Conservation (phyloP, 2,888 invertebrate species). For the Microctonus hyperodae region DNA sequence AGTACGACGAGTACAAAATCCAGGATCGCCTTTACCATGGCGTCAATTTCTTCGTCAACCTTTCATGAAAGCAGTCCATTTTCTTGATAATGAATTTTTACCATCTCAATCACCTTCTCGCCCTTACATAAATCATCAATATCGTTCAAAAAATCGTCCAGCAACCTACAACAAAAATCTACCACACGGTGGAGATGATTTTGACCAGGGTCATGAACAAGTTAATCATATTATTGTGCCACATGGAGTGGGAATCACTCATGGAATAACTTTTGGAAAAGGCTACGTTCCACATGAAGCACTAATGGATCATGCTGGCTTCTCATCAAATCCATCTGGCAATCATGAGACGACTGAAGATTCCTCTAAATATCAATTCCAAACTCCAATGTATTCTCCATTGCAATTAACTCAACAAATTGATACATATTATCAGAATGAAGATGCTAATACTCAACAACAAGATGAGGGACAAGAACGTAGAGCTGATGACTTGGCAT, state of each 20-base stretch:
- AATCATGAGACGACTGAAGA: slow-evolving; percentile 4
- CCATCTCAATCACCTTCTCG: not conserved
- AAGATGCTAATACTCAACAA: not conserved
- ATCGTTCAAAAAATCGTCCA: slow-evolving; percentile 16
- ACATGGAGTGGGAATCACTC: slow-evolving; percentile 50
- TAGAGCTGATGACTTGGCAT: not conserved
- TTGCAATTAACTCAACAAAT: slow-evolving; percentile 28
- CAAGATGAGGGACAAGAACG: not conserved
- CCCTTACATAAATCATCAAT: slow-evolving; percentile 1
- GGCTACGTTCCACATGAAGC: slow-evolving; percentile 54
- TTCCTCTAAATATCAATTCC: not conserved
- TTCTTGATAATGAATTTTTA: slow-evolving; percentile 17
- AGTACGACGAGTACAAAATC: slow-evolving; percentile 39
- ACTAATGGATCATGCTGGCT: slow-evolving; percentile 42
- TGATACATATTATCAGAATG: slow-evolving; percentile 16
- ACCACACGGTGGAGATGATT: slow-evolving; percentile 50
- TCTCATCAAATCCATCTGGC: slow-evolving; percentile 23
- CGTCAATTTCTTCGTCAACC: slow-evolving; percentile 30
- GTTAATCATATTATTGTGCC: slow-evolving; percentile 50
- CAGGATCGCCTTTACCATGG: slow-evolving; percentile 30
- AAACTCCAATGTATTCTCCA: slow-evolving; percentile 9
- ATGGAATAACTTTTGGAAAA: slow-evolving; percentile 49
- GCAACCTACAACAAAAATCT: slow-evolving; percentile 18
- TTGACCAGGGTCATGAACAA: slow-evolving; percentile 47
- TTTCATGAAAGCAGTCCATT: slow-evolving; percentile 8